These are phyloP conservation scores for Brotula barbata DNA, from an alignment of 2,797 vertebrate genomes.

Conservation along the genomic window DNA sequence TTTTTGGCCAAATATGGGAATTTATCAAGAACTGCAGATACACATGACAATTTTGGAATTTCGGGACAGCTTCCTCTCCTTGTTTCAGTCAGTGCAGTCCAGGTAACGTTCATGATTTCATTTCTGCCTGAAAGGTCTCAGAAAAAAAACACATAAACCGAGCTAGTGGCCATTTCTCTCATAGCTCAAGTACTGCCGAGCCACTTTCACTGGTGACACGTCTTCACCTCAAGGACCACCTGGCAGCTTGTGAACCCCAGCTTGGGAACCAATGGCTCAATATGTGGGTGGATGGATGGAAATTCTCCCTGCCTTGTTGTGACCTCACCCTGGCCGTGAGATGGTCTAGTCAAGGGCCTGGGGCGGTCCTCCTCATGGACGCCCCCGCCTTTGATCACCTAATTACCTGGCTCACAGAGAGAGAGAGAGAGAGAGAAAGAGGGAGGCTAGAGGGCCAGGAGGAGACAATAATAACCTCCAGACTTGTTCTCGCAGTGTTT, in stretches of 20 bases:
- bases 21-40: too few relatives aligned
- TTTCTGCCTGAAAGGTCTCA: too few relatives aligned
- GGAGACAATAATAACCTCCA: conserved; percentile 37
- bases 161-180: too few relatives aligned
- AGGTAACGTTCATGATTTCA: too few relatives aligned
- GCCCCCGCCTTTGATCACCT: conserved; percentile 62
- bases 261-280: background rate
- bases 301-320: background rate
- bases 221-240: background rate
- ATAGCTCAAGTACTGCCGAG: too few relatives aligned
- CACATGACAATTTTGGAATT: too few relatives aligned
- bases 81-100: too few relatives aligned
- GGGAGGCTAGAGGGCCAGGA: conserved; percentile 44
- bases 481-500: conserved; percentile 25
- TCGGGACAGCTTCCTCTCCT: too few relatives aligned
- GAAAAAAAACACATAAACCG: too few relatives aligned
- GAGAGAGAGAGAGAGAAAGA: conserved; percentile 2
- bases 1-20: too few relatives aligned
- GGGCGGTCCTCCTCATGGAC: conserved; percentile 52
- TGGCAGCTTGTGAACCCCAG: background rate
- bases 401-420: conserved; percentile 58
- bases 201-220: too few relatives aligned
- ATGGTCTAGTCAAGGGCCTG: conserved; percentile 21
- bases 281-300: background rate
- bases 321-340: conserved; percentile 25